phyloP scores from a whole-genome alignment of 1,140 invertebrate species.

The Orius laevigatus region DNA sequence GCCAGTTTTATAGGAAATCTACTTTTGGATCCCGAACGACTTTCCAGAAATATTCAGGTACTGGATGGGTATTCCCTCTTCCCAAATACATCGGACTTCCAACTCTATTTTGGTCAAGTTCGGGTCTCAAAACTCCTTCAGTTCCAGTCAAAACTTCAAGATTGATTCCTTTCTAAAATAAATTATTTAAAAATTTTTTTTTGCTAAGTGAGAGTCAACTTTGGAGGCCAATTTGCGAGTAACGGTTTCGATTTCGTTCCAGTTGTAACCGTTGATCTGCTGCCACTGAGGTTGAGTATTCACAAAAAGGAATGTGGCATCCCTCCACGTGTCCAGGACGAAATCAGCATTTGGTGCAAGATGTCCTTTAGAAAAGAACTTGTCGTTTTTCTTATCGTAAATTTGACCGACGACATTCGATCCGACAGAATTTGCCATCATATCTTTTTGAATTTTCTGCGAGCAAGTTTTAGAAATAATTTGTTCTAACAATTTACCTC shows the following conservation, averaged over 20 bases:
- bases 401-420: too few species aligned
- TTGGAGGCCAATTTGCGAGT: constrained; percentile 10
- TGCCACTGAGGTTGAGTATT: constrained; percentile 41
- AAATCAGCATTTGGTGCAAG: constrained; percentile 31
- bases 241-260: constrained; percentile 24
- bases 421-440: background rate
- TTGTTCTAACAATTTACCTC: background rate
- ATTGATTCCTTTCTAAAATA: too few species aligned
- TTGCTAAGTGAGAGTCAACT: too few species aligned
- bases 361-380: constrained; percentile 26
- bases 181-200: too few species aligned
- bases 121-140: too few species aligned
- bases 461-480: background rate
- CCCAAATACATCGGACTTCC: too few species aligned
- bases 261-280: constrained; percentile 36
- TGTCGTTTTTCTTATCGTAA: background rate
- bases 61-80: too few species aligned
- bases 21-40: too few species aligned
- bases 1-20: too few species aligned
- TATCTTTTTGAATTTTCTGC: background rate
- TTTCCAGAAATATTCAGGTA: too few species aligned
- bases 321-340: constrained; percentile 27
- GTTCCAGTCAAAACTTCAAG: too few species aligned
- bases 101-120: too few species aligned
- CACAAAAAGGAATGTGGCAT: constrained; percentile 32